Evolutionary conservation across 2,888 invertebrate genomes (phyloP), one percentile per base, ranked within the genome.

Genomic region (Globia sparganii): DNA sequence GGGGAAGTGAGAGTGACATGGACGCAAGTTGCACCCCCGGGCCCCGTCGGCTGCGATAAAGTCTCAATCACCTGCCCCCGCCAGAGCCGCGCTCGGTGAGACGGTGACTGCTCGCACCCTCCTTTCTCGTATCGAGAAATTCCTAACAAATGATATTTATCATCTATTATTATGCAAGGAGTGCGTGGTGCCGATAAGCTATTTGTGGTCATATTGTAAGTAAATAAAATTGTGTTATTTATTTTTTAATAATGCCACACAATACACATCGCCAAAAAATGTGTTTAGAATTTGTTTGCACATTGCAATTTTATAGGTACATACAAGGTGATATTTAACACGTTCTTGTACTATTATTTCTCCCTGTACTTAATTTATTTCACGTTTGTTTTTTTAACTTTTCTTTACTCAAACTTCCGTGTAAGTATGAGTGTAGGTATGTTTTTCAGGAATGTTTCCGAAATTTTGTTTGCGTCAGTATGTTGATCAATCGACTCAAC

Each of bases 61-160:
- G 93, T 91, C 94, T 94, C 94, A 94, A 94, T 95, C 94, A 94
- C 93, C 93, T 94, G 94, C 90, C 91, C 90, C 89, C 92, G 93
- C 93, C 94, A 94, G 92, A 82, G 56, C 85, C 88, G 82, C 15
- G 80, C 71, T 84, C 87, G 87, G 88, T 18, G 46, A 46, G 46
- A 18, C 46, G 46, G 18, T 89, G 90, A 91, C 91, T 91, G 88
- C 85, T 82, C 83, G 86, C 87, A 83, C 90, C 90, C 90, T 86
- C 65, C 46, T 21, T 75, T 79, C 86, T 88, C 89, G 86, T 90
- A 90, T 90, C 88, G 86, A 91, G 88, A 86, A 90, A 90, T 90
- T 89, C 84, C 83, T 88, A 86, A 91, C 90, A 91, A 93, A 90
- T 88, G 87, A 90, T 93, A 92, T 93, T 92, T 91, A 92, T 91